These are phyloP conservation scores for Tachypleus tridentatus DNA, from an alignment of 1,140 invertebrate genomes.

Conservation along the genomic window DNA sequence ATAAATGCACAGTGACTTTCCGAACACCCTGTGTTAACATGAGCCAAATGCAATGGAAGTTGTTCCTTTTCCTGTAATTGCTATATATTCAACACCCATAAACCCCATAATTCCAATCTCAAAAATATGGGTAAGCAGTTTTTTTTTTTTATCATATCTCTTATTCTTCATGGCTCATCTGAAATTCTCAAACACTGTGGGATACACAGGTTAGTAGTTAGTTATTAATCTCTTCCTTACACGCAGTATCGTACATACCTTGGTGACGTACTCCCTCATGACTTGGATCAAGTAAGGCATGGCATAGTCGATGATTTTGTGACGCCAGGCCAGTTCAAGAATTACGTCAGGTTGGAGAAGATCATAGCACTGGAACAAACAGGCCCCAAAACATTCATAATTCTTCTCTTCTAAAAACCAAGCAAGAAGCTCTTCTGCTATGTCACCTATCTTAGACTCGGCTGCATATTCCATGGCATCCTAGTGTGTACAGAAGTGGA, in stretches of 20 bases:
- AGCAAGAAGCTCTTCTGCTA: slow-evolving; percentile 90
- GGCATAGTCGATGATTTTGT: slow-evolving; percentile 97
- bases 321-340: slow-evolving; percentile 92
- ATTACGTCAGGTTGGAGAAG: slow-evolving; percentile 95
- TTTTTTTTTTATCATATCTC: no score
- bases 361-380: slow-evolving; percentile 98
- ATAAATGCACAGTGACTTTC: no score
- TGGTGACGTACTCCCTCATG: slow-evolving; percentile 51
- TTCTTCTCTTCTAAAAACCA: slow-evolving; percentile 96
- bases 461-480: slow-evolving; percentile 99
- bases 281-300: slow-evolving; percentile 99
- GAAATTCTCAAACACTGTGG: no score
- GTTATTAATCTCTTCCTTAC: no score
- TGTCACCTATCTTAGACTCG: slow-evolving; percentile 88
- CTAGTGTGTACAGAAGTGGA: slow-evolving; percentile 29
- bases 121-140: no score
- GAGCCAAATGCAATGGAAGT: no score
- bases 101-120: no score
- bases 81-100: no score
- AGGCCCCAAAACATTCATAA: slow-evolving; percentile 94
- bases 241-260: slow-evolving; percentile 45
- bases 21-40: no score
- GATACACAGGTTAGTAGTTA: no score
- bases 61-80: no score
- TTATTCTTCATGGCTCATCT: no score